Conservation (phyloP, 2,888 invertebrate species). For the Zelleria hepariella region DNA sequence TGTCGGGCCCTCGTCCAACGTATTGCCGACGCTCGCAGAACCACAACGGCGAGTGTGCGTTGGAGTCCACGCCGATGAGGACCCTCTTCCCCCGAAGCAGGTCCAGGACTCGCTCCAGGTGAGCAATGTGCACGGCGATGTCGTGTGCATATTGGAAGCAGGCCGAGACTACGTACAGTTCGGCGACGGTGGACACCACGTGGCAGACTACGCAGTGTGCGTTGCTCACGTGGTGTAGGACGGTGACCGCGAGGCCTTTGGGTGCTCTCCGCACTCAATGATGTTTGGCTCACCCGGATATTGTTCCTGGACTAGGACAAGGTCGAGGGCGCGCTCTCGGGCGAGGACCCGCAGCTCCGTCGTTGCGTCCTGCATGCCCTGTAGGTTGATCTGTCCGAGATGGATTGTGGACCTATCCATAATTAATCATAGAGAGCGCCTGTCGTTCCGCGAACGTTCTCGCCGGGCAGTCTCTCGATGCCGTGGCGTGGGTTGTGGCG, state of each 20-base stretch:
- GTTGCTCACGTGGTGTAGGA: constrained; percentile 14
- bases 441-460: constrained; percentile 12
- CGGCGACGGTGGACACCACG: neutral
- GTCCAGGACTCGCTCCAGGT: neutral
- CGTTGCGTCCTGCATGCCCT: constrained; percentile 14
- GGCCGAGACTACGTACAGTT: constrained; percentile 14
- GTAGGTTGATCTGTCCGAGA: constrained; percentile 20
- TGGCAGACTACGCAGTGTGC: constrained; percentile 15
- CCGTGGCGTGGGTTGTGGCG: constrained; percentile 12
- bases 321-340: constrained; percentile 10
- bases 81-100: neutral
- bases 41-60: constrained; percentile 8
- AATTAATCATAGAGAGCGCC: neutral
- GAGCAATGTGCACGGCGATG: constrained; percentile 11
- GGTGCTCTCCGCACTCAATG: constrained; percentile 12
- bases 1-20: neutral
- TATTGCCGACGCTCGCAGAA: neutral
- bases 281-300: constrained; percentile 8
- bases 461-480: constrained; percentile 15
- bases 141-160: constrained; percentile 17
- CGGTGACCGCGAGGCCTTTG: constrained; percentile 2
- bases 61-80: constrained; percentile 4
- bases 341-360: constrained; percentile 16
- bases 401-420: constrained; percentile 9
- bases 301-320: constrained; percentile 21